phyloP scores from a whole-genome alignment of 1,140 invertebrate genomes.

The Neoseiulus cucumeris region DNA sequence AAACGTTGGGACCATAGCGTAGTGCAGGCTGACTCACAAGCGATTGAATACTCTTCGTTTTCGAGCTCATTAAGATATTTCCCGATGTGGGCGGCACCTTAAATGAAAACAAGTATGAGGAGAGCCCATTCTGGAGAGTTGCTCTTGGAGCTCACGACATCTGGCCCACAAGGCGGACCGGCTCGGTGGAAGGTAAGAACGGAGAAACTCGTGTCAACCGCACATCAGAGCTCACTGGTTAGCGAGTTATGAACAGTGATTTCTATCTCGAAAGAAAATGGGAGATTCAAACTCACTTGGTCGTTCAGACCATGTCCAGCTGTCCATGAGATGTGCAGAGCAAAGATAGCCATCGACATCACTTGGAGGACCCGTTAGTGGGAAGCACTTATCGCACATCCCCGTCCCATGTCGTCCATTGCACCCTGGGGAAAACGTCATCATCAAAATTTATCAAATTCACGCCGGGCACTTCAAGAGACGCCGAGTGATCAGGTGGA shows the following conservation, averaged over 20 bases:
- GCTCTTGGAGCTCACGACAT: too few relatives aligned
- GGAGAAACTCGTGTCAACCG: too few relatives aligned
- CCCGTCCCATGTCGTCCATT: not conserved
- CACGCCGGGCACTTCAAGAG: not conserved
- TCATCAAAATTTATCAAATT: not conserved
- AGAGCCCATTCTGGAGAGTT: not conserved
- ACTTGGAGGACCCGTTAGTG: not conserved
- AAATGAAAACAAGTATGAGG: not conserved
- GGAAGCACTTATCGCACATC: slow-evolving; percentile 2
- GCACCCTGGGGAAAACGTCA: not conserved
- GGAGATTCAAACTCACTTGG: not conserved
- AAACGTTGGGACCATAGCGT: not conserved
- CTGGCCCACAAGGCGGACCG: too few relatives aligned
- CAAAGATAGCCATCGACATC: not conserved
- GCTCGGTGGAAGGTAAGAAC: too few relatives aligned
- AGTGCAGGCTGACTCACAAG: slow-evolving; percentile 1
- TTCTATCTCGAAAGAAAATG: not conserved
- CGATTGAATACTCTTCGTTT: not conserved
- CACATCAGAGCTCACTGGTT: too few relatives aligned
- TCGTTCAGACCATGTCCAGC: not conserved
- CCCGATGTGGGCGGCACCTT: not conserved
- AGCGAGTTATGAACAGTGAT: not conserved
- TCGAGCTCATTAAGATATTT: not conserved
- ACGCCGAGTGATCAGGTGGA: not conserved
- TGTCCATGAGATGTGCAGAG: not conserved